Evolutionary conservation across 64 coral and sea anemone genomes (phyloP).

Genomic region (Pocillopora damicornis): DNA sequence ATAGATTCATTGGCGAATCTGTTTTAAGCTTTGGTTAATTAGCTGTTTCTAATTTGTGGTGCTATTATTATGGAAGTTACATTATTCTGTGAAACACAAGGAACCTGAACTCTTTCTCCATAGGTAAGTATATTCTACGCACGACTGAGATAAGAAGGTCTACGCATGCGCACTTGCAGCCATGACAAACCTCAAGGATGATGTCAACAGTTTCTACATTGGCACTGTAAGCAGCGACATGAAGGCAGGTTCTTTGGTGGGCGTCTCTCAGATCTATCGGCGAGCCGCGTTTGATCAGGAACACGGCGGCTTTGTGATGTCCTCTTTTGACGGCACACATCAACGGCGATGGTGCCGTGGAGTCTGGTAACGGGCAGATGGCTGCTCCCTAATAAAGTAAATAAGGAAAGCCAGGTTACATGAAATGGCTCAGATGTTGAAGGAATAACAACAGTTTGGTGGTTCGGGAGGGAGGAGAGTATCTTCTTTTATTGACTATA

Average conservation of each 20-base stretch:
- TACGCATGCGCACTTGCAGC: no score
- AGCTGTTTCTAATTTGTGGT: no score
- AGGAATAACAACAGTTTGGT: background rate
- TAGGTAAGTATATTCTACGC: no score
- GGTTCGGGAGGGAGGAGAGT: background rate
- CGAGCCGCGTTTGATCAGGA: slow-evolving; percentile 30
- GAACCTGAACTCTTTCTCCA: no score
- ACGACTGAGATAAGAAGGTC: no score
- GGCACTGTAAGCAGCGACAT: slow-evolving; percentile 47
- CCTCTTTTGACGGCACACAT: slow-evolving; percentile 64
- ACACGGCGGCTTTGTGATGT: slow-evolving; percentile 16
- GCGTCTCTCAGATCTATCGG: slow-evolving; percentile 40
- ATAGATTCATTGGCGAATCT: no score
- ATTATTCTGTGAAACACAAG: no score
- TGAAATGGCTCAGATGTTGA: background rate
- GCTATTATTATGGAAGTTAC: no score
- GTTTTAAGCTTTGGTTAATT: no score
- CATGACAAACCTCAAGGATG: slow-evolving; percentile 24
- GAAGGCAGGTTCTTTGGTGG: slow-evolving; percentile 34
- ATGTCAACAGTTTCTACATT: slow-evolving; percentile 39
- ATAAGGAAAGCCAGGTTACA: background rate
- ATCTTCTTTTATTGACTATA: background rate
- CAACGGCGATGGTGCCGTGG: slow-evolving; percentile 30
- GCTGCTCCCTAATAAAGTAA: slow-evolving; percentile 10
- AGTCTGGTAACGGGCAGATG: slow-evolving; percentile 15